Percentiles rank a stretch among this genome's conserved stretches.
These are phyloP conservation scores for Melanerpes formicivorus DNA, from an alignment of 2,113 vertebrate genomes.

Conservation along the genomic window DNA sequence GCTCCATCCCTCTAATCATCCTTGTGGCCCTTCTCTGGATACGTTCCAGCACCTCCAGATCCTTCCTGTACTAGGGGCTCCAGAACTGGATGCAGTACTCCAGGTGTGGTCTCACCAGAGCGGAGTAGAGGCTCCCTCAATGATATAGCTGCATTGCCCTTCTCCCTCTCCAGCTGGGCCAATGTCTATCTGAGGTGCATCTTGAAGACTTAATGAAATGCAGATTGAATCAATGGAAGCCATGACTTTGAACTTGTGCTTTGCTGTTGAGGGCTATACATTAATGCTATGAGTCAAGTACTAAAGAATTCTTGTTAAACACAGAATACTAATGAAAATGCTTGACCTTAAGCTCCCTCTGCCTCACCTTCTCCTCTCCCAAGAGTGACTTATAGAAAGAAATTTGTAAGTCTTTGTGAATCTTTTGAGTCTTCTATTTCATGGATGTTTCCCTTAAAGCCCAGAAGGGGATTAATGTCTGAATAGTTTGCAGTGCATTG, in stretches of 20 bases:
- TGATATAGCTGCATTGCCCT: not conserved
- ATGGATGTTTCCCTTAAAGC: not conserved
- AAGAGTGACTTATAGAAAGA: not conserved
- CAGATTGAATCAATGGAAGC: not conserved
- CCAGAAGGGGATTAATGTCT: not conserved
- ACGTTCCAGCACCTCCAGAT: no score
- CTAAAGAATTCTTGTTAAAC: not conserved
- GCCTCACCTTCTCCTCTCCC: not conserved
- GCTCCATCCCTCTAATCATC: no score
- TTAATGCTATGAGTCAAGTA: not conserved
- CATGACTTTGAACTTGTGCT: not conserved
- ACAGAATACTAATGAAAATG: not conserved
- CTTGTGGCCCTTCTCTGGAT: no score
- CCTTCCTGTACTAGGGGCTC: no score
- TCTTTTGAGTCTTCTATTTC: not conserved
- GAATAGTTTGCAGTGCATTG: not conserved
- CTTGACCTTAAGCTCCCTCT: not conserved
- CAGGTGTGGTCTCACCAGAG: no score
- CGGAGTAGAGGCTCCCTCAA: no score
- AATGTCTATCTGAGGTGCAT: not conserved
- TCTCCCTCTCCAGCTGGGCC: not conserved
- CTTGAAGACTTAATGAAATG: not conserved
- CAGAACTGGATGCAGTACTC: no score
- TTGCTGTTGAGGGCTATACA: not conserved
- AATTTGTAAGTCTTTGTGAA: not conserved